Percentiles rank a stretch among this genome's conserved stretches.
These are phyloP conservation scores for Ailurus styani DNA, from an alignment of 2,113 vertebrate genomes.

Conservation along the genomic window DNA sequence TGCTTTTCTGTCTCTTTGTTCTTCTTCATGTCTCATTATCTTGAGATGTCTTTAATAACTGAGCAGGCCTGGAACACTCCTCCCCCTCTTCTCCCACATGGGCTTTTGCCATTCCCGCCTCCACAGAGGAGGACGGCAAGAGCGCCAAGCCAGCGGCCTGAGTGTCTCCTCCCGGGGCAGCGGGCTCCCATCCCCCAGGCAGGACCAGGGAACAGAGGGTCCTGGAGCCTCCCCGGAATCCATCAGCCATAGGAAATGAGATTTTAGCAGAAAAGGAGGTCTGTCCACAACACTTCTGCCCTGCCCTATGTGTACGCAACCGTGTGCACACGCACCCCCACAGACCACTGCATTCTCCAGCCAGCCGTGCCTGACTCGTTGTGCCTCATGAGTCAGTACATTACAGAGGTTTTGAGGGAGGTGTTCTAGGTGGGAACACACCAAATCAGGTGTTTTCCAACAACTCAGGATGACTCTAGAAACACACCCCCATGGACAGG, in stretches of 20 bases:
- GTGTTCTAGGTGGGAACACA: neutral
- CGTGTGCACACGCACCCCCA: rapidly evolving
- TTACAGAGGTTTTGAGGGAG: neutral
- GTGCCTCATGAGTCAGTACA: neutral
- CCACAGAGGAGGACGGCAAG: conserved; percentile 40
- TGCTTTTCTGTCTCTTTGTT: conserved; percentile 61
- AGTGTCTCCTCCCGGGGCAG: neutral
- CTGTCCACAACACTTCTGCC: neutral
- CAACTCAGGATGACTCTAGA: neutral
- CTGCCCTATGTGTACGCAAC: neutral
- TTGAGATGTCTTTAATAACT: conserved; percentile 80
- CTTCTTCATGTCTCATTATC: conserved; percentile 74
- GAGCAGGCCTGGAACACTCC: conserved; percentile 75
- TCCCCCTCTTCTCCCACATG: conserved; percentile 57
- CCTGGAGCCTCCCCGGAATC: neutral
- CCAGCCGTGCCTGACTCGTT: neutral
- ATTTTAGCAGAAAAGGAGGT: neutral
- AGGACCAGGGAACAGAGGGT: neutral
- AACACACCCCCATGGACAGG: neutral
- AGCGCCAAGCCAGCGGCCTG: neutral
- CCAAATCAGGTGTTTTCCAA: neutral
- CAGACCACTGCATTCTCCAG: neutral
- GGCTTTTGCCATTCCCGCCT: conserved; percentile 5
- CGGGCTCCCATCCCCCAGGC: neutral
- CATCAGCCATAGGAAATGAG: conserved; percentile 9